Conservation (phyloP, 2,888 invertebrate genomes). For the Anoplius nigerrimus region DNA sequence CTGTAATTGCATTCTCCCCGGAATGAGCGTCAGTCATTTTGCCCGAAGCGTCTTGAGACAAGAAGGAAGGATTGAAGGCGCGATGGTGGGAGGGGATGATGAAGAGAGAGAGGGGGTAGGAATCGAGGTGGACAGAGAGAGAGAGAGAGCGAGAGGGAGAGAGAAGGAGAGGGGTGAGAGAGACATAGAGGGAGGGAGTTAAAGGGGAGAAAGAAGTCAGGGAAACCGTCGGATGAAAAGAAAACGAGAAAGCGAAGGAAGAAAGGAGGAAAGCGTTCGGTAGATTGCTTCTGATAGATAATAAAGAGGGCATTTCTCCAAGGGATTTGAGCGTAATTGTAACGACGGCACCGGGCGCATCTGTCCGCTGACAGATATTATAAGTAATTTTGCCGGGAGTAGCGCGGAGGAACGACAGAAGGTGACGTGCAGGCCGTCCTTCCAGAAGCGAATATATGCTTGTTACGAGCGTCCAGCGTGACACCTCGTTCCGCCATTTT, state of each 20-base stretch:
- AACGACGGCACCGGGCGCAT: slow-evolving; percentile 52
- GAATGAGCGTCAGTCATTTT: no score
- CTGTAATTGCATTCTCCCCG: no score
- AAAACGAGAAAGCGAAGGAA: slow-evolving; percentile 19
- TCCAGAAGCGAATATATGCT: slow-evolving; percentile 33
- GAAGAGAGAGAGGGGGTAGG: slow-evolving; percentile 1
- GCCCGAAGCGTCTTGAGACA: no score
- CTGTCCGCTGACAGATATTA: slow-evolving; percentile 61
- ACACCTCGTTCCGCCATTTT: slow-evolving; percentile 58
- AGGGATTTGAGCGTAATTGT: slow-evolving; percentile 56
- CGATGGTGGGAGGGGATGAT: background rate
- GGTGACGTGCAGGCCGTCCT: slow-evolving; percentile 30
- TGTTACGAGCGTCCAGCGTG: slow-evolving; percentile 63
- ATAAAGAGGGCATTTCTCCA: slow-evolving; percentile 65
- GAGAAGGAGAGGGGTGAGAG: background rate
- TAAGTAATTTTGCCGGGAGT: slow-evolving; percentile 61
- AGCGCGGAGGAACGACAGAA: slow-evolving; percentile 37
- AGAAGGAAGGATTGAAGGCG: no score
- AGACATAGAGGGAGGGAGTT: slow-evolving; percentile 6
- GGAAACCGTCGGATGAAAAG: slow-evolving; percentile 9
- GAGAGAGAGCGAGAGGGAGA: slow-evolving; percentile 9
- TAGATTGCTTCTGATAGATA: slow-evolving; percentile 67
- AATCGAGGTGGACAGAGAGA: slow-evolving; percentile 3
- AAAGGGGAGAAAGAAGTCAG: slow-evolving; percentile 3
- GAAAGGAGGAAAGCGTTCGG: slow-evolving; percentile 44